phyloP scores from a whole-genome alignment of 2,113 vertebrate species.

The Esox niger region DNA sequence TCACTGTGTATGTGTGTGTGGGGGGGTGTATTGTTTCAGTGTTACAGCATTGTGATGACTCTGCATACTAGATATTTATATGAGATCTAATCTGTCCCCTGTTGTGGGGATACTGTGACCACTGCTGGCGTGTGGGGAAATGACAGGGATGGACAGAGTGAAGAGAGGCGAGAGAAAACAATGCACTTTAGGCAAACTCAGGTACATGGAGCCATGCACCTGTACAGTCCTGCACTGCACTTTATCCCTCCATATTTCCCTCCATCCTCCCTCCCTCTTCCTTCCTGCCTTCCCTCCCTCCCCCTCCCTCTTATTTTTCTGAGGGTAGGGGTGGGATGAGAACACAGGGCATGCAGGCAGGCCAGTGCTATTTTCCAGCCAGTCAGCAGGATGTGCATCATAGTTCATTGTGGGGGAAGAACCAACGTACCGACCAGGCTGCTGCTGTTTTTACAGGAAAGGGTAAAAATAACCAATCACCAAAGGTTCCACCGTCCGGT shows the following conservation, averaged over 20 bases:
- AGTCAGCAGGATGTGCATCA: constrained; percentile 96
- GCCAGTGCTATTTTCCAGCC: constrained; percentile 92
- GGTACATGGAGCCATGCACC: neutral
- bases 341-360: constrained; percentile 90
- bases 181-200: no score
- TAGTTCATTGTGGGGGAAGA: constrained; percentile 87
- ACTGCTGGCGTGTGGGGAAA: no score
- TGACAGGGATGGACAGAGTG: no score
- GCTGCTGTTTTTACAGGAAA: constrained; percentile 91
- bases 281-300: neutral
- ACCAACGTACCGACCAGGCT: neutral
- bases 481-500: constrained; percentile 47
- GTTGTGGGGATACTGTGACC: no score
- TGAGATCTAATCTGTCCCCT: no score
- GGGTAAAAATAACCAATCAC: constrained; percentile 91
- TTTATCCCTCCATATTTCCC: neutral
- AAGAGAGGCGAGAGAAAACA: no score
- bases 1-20: no score
- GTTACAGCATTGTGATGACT: no score
- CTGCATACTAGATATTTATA: no score
- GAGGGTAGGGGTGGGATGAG: constrained; percentile 86
- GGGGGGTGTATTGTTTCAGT: neutral
- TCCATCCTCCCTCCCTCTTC: neutral
- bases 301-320: constrained; percentile 69
- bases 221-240: neutral